Base-by-base conservation (phyloP, 2,113 vertebrate genomes). In the Manacus vitellinus region DNA sequence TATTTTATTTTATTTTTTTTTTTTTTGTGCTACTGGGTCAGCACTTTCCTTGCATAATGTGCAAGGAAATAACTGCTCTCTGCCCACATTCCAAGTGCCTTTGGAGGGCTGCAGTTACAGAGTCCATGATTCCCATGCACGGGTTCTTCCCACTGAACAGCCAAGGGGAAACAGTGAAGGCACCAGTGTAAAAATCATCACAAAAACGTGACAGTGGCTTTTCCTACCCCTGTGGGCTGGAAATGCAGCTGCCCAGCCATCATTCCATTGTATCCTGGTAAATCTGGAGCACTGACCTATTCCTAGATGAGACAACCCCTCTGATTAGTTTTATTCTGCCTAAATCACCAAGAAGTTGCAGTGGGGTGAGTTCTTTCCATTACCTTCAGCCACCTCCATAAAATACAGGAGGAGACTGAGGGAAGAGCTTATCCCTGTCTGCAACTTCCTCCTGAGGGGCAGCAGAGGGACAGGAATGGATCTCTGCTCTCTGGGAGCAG, bases 141-240 rank as follows among this genome's bases (percentile, higher is more conserved):
- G 3, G 47, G 39, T 52, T 7, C 41, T 56, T 46, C 71, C n/a
- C 0, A 0, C 39, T 30, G 41, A 76, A 56, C 17, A n/a, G 31
- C 1, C 8, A 14, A 56, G 37, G 47, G 44, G n/a, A 95, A 55
- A 55, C 2, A 61, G 46, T 2, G 27, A 82, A 94, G 52, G 54
- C 54, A 21, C 16, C 67, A 28, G 68, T n/a, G 51, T 23, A 87
- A 88, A 89, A 89, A 62, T 37, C 46, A 78, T 12, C 39, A 28
- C 46, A 35, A 37, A 86, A 46, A 70, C 86, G 46, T 5, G 17
- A 30, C 44, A 65, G 5, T 0, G 0, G 49, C 27, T 87, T 70
- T 52, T 89, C 76, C 80, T 66, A 24, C 18, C 49, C 43, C 67
- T 27, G 30, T 43, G 25, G 35, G 76, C 55, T 83, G 72, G 43